These are phyloP conservation scores for Myotis lucifugus DNA, from an alignment of 2,113 vertebrate species.

Conservation along the genomic window DNA sequence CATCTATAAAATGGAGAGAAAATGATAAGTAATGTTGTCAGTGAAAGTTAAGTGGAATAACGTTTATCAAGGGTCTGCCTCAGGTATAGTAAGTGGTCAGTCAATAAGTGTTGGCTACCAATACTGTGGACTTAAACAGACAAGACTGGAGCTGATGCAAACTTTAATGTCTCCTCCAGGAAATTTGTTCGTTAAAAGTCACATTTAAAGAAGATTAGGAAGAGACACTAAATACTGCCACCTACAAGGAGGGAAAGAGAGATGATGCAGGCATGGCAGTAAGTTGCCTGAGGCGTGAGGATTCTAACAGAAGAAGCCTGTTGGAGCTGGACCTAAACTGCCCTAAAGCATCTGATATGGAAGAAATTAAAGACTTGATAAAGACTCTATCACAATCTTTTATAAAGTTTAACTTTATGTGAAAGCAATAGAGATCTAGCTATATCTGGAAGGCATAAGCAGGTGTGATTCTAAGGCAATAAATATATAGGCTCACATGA, in stretches of 20 bases:
- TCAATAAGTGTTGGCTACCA: background rate
- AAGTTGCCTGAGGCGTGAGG: background rate
- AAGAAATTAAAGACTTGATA: slow-evolving; percentile 14
- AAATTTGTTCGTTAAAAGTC: background rate
- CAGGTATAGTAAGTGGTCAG: background rate
- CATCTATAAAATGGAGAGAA: background rate
- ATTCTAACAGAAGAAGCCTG: background rate
- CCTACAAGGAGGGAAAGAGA: slow-evolving; percentile 49
- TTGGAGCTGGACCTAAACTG: background rate
- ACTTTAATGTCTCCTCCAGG: background rate
- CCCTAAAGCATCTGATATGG: accelerated
- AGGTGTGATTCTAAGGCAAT: slow-evolving; percentile 20
- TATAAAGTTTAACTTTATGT: background rate
- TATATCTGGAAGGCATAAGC: background rate
- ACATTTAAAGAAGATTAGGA: background rate
- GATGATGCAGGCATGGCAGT: background rate
- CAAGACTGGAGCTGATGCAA: background rate
- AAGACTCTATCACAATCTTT: background rate
- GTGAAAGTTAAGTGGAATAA: background rate
- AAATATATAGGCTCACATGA: slow-evolving; percentile 1
- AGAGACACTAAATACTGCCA: background rate
- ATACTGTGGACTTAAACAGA: background rate
- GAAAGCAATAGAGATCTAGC: background rate
- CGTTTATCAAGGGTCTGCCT: background rate
- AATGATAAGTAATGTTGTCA: background rate